Evolutionary conservation across 2,113 vertebrate genomes (phyloP).

Genomic region (Chinchilla lanigera): DNA sequence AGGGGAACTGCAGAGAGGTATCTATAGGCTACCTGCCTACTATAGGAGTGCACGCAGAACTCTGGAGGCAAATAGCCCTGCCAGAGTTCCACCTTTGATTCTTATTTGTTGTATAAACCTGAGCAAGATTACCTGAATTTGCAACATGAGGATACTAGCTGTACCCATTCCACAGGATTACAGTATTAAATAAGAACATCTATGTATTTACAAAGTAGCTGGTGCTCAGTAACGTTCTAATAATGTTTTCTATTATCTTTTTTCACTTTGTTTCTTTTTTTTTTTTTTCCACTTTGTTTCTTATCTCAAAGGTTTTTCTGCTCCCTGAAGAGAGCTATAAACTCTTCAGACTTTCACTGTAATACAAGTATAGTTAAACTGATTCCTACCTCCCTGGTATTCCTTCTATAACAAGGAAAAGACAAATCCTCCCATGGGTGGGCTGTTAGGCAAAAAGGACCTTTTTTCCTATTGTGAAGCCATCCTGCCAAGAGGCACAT

Average conservation of each 20-base stretch:
- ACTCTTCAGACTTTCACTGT: not conserved
- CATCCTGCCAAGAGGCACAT: not conserved
- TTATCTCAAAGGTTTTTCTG: not conserved
- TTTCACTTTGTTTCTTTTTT: too few relatives aligned
- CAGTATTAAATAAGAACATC: not conserved
- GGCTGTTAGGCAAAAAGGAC: constrained; percentile 9
- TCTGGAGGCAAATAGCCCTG: not conserved
- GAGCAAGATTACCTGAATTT: not conserved
- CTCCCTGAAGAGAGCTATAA: not conserved
- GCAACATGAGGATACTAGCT: not conserved
- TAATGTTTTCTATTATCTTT: not conserved
- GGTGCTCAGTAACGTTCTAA: not conserved
- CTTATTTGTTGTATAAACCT: not conserved
- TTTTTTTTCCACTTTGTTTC: too few relatives aligned
- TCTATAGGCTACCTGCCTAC: not conserved
- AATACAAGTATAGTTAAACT: not conserved
- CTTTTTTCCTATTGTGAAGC: not conserved
- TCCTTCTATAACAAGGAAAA: constrained; percentile 42
- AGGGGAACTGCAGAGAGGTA: not conserved
- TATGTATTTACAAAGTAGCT: not conserved
- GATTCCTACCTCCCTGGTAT: not conserved
- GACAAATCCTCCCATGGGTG: not conserved
- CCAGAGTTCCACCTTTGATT: not conserved
- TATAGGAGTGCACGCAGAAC: not conserved
- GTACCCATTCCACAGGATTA: not conserved